Percentiles rank a stretch among this genome's conserved stretches.
Conservation (phyloP, 2,797 vertebrate species). For the Antennarius maculatus region DNA sequence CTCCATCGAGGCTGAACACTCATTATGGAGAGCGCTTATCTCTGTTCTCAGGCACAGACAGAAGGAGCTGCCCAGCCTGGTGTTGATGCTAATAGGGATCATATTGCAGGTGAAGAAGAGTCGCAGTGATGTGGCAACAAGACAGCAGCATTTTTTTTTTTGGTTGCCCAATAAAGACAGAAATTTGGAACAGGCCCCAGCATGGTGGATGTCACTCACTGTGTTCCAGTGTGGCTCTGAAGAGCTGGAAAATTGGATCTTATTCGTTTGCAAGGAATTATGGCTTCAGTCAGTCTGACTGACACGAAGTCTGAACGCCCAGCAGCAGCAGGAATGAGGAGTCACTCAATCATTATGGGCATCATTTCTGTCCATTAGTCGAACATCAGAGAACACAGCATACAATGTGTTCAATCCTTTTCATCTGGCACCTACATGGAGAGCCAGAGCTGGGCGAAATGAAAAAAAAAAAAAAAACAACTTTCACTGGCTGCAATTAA, state of each 20-base stretch:
- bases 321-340: slow-evolving; percentile 38
- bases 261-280: slow-evolving; percentile 68
- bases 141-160: slow-evolving; percentile 48
- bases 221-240: slow-evolving; percentile 8
- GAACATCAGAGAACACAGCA: slow-evolving; percentile 12
- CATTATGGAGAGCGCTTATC: slow-evolving; percentile 68
- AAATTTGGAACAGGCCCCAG: slow-evolving; percentile 32
- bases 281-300: slow-evolving; percentile 63
- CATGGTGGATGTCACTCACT: slow-evolving; percentile 48
- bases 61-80: slow-evolving; percentile 46
- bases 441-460: neutral
- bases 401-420: neutral
- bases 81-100: slow-evolving; percentile 70
- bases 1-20: slow-evolving; percentile 53
- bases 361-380: slow-evolving; percentile 18
- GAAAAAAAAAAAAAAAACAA: no score
- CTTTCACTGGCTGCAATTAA: no score
- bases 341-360: slow-evolving; percentile 27
- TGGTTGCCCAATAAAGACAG: slow-evolving; percentile 41
- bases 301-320: slow-evolving; percentile 58
- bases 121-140: slow-evolving; percentile 53
- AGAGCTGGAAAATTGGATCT: neutral
- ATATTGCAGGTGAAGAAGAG: slow-evolving; percentile 65
- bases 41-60: slow-evolving; percentile 55
- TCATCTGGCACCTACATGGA: neutral